Percentiles rank a stretch among this genome's conserved stretches.
Conservation (phyloP, 2,888 invertebrate species). For the Gibbula magus region DNA sequence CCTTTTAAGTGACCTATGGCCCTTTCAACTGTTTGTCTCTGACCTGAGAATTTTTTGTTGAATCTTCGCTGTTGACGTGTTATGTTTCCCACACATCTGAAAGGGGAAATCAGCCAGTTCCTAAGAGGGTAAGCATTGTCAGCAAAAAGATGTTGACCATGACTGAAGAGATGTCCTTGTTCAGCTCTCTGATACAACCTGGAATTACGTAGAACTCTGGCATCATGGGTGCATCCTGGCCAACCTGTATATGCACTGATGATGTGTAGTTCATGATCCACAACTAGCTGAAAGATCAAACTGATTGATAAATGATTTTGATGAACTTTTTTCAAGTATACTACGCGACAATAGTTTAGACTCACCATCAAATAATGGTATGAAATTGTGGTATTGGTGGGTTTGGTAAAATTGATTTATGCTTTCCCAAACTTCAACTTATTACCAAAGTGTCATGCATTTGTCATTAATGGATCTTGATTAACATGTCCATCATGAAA, state of each 20-base stretch:
- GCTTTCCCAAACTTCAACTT: too few species aligned
- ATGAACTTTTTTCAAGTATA: too few species aligned
- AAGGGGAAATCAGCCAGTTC: conserved; percentile 37
- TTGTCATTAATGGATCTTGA: too few species aligned
- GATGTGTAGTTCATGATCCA: conserved; percentile 36
- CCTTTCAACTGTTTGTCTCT: conserved; percentile 14
- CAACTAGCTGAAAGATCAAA: conserved; percentile 33
- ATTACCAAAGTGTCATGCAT: too few species aligned
- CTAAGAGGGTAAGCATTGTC: conserved; percentile 42
- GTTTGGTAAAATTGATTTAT: too few species aligned
- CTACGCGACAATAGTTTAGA: too few species aligned
- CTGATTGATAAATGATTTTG: neutral
- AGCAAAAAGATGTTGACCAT: conserved; percentile 29
- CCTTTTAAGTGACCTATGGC: conserved; percentile 19
- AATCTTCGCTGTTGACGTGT: conserved; percentile 32
- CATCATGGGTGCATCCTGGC: conserved; percentile 44
- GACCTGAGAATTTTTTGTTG: conserved; percentile 27
- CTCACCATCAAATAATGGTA: too few species aligned
- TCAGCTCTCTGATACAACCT: conserved; percentile 19
- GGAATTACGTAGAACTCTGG: conserved; percentile 38
- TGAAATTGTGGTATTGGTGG: too few species aligned
- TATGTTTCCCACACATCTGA: conserved; percentile 34
- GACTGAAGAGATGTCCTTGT: neutral
- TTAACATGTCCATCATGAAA: too few species aligned
- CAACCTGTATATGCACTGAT: conserved; percentile 37